Base-by-base conservation (phyloP, 1,140 invertebrate genomes). In the Cheumatopsyche charites region DNA sequence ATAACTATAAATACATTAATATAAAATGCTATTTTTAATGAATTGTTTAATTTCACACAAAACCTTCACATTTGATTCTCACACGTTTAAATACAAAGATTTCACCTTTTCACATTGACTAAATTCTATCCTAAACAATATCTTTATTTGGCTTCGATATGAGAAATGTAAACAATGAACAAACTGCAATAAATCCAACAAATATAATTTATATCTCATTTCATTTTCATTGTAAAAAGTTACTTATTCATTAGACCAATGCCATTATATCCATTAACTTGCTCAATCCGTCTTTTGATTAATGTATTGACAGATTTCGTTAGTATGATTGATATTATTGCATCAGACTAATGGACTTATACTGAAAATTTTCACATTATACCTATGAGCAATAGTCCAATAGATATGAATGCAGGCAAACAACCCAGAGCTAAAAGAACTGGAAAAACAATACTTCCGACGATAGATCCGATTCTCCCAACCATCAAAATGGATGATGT, bases 1-100 rank as follows among this genome's bases (percentile, higher is more conserved):
- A 70, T 72, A 70, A 68, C 52, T 49, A 49, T 68, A 71, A 71
- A 71, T 75, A 65, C 43, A 47, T 67, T 67, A 67, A 67, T 67
- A 67, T 67, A 67, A 67, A 67, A 67, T 52, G 36, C 36, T 67
- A 67, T 67, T 67, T 67, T 67, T 67, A 67, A 45, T 49, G 6
- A 23, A 19, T 49, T 36, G 42, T 47, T 67, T 67, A 42, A 21
- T 65, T 62, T 62, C 13, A 17, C 19, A 21, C 13, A 17, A 19
- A 62, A 26, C 23, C 23, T 11, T 11, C n/a, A 62, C 1, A 62
- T 49, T 49, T 49, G 23, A 65, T 26, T 29, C 26, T 62, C 29
- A 41, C 1, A 2, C 17, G n/a, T 2, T 62, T 29, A n/a, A 29
- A 29, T 12, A 7, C 29, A 11, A 62, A 29, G 1, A 23, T 29